Evolutionary conservation across 2,113 vertebrate species (phyloP).

Genomic region (Melanostigma gelatinosum): DNA sequence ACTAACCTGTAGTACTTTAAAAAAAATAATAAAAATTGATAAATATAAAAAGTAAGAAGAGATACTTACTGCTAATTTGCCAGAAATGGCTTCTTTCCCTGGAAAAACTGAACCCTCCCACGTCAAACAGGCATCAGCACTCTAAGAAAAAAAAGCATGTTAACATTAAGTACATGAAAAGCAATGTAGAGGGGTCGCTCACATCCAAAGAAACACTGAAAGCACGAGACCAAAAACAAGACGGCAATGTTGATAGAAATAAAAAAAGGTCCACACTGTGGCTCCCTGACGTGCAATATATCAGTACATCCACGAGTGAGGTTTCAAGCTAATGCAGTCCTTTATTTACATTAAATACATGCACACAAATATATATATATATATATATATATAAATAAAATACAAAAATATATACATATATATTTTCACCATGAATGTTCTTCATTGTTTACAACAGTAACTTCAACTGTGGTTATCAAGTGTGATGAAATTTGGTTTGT

Average conservation of each 20-base stretch:
- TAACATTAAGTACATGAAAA: not conserved
- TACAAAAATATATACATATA: not conserved
- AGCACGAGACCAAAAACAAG: not conserved
- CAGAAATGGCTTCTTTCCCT: conserved; percentile 77
- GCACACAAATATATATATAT: not conserved
- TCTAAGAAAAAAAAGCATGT: conserved; percentile 31
- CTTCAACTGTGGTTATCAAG: not conserved
- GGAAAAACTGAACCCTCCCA: conserved; percentile 81
- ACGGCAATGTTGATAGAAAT: not conserved
- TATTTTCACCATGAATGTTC: not conserved
- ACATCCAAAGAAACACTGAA: not conserved
- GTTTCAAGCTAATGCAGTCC: not conserved
- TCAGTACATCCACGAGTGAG: not conserved
- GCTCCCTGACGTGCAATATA: not conserved
- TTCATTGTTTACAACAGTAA: conserved; percentile 5
- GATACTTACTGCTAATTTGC: conserved; percentile 76
- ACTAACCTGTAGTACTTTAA: not conserved
- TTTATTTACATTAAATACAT: not conserved
- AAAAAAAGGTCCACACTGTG: not conserved
- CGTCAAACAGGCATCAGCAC: conserved; percentile 75
- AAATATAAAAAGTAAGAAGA: not conserved
- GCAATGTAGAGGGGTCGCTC: not conserved
- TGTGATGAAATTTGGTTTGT: not conserved
- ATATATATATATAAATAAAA: not conserved
- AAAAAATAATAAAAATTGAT: not conserved